phyloP scores from a whole-genome alignment of 2,888 invertebrate genomes.

The Synanthedon vespiformis region DNA sequence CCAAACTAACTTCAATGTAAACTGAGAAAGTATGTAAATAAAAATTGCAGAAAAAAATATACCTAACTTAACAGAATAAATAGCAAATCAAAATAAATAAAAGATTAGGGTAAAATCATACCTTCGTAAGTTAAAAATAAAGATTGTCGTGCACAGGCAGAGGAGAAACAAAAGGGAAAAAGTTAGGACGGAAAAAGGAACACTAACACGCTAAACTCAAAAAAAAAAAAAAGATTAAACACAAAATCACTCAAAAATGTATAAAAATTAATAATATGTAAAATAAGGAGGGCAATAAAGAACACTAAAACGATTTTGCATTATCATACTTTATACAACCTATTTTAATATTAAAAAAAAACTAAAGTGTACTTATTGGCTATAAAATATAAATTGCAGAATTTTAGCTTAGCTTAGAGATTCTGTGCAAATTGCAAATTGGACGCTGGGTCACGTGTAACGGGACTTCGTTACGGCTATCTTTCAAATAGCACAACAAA shows the following conservation, averaged over 20 bases:
- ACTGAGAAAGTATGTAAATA: background rate
- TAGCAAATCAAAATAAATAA: no score
- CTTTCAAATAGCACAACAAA: constrained; percentile 61
- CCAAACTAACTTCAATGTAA: no score
- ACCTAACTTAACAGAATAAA: background rate
- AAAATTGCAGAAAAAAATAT: background rate
- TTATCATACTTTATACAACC: constrained; percentile 49
- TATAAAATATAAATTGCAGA: constrained; percentile 18
- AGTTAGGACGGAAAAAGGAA: constrained; percentile 44
- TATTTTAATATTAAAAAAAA: constrained; percentile 20
- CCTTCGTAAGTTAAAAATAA: constrained; percentile 17
- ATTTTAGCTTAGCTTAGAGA: constrained; percentile 14
- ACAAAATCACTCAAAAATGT: constrained; percentile 16
- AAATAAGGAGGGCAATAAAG: constrained; percentile 27
- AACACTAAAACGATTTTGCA: constrained; percentile 35
- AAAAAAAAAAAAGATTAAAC: constrained; percentile 28
- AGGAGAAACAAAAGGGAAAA: constrained; percentile 19
- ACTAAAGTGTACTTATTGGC: constrained; percentile 48
- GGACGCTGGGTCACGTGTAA: constrained; percentile 18
- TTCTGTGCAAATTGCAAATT: constrained; percentile 18
- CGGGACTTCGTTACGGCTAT: constrained; percentile 52
- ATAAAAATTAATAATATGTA: constrained; percentile 29
- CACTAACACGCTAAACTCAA: constrained; percentile 23
- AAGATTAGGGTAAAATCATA: constrained; percentile 2
- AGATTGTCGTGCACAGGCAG: constrained; percentile 53